Evolutionary conservation across 2,113 vertebrate species (phyloP).

Genomic region (Macrotus californicus): DNA sequence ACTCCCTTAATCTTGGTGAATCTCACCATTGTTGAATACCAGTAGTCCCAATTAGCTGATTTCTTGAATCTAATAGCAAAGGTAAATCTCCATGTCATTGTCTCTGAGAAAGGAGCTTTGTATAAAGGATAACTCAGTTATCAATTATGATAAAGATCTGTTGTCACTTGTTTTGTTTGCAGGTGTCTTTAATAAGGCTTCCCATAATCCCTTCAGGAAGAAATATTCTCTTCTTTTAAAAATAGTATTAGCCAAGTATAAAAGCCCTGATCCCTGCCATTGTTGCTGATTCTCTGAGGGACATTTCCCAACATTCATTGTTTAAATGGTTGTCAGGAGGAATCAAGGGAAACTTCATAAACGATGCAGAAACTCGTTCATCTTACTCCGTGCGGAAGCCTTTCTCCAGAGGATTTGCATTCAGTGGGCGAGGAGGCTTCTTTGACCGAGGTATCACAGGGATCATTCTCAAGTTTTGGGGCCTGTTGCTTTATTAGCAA

Average conservation of each 20-base stretch:
- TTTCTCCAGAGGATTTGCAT: conserved; percentile 88
- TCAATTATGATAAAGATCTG: conserved; percentile 87
- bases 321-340: conserved; percentile 97
- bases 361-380: conserved; percentile 91
- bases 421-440: conserved; percentile 76
- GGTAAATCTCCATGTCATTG: conserved; percentile 42
- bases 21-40: conserved; percentile 17
- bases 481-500: conserved; percentile 65
- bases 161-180: conserved; percentile 90
- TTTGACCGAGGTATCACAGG: conserved; percentile 78
- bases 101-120: conserved; percentile 67
- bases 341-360: conserved; percentile 96
- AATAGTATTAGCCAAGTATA: conserved; percentile 89
- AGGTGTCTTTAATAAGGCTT: conserved; percentile 91
- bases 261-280: conserved; percentile 90
- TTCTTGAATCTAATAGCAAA: conserved; percentile 61
- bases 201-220: conserved; percentile 95
- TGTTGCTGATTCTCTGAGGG: conserved; percentile 90
- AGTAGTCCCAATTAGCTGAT: conserved; percentile 53
- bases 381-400: conserved; percentile 84
- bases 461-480: conserved; percentile 76
- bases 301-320: conserved; percentile 96
- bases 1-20: conserved; percentile 40
- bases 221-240: conserved; percentile 91
- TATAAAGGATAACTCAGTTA: conserved; percentile 76